A percentile compares a stretch with the other conserved stretches of the same genome.
phyloP scores from a whole-genome alignment of 2,797 vertebrate species.

The Xiphophorus birchmanni region DNA sequence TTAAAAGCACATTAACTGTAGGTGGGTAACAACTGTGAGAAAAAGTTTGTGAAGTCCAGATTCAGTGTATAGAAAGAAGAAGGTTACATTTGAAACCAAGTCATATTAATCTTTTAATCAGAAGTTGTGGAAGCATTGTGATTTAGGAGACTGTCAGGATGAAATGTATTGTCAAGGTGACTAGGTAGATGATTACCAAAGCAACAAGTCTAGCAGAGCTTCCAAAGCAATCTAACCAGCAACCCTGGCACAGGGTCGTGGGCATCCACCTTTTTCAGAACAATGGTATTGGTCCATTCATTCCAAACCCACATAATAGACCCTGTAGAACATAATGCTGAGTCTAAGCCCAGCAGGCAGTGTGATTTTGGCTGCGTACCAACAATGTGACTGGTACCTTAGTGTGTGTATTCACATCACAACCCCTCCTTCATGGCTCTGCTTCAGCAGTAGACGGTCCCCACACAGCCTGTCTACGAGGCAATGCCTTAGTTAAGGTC shows the following conservation, averaged over 20 bases:
- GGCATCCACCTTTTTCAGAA: neutral
- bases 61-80: no score
- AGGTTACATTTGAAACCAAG: no score
- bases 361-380: neutral
- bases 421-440: neutral
- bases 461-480: neutral
- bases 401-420: neutral
- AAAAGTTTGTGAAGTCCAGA: no score
- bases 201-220: neutral
- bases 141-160: neutral
- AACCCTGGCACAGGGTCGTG: neutral
- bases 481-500: neutral
- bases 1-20: no score
- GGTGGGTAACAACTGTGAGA: no score
- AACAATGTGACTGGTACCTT: slow-evolving; percentile 1
- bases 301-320: neutral
- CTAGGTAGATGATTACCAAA: neutral
- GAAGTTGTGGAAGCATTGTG: neutral
- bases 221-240: neutral
- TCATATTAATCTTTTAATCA: neutral
- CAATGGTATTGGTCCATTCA: neutral
- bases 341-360: slow-evolving; percentile 2
- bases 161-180: neutral
- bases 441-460: neutral
- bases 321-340: neutral